These are phyloP conservation scores for Virgularia gustaviana DNA, from an alignment of 92 coral and sea anemone genomes.

Conservation along the genomic window DNA sequence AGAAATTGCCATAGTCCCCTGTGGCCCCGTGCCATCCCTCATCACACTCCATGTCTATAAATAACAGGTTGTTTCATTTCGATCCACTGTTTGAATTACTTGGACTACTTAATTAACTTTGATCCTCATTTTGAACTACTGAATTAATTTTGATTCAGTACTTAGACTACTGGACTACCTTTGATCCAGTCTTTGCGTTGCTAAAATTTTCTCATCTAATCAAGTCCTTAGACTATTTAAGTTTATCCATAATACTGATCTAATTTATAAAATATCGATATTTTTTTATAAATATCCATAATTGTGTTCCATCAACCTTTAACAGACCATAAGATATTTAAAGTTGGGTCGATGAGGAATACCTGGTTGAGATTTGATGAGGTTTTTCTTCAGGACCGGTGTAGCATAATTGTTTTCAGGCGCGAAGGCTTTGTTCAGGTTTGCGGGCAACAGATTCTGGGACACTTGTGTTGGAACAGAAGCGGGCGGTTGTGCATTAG, in stretches of 20 bases:
- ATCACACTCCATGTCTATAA: constrained; percentile 81
- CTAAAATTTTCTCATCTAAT: too few species aligned
- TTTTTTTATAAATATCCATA: too few species aligned
- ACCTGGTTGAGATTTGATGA: constrained; percentile 60
- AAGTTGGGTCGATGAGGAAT: background rate
- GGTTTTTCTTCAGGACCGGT: constrained; percentile 47
- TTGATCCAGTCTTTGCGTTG: too few species aligned
- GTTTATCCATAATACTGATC: background rate
- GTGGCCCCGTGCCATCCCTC: constrained; percentile 93
- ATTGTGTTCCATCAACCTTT: too few species aligned
- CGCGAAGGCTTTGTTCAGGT: background rate
- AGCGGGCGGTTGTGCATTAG: background rate
- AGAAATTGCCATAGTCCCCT: constrained; percentile 95
- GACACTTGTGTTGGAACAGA: background rate
- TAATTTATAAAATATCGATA: too few species aligned
- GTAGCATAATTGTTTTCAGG: constrained; percentile 29
- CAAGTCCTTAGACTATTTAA: too few species aligned
- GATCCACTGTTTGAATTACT: background rate
- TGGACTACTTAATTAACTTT: background rate
- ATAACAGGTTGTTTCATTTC: background rate
- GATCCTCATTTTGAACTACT: background rate
- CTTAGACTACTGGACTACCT: too few species aligned
- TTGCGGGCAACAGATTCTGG: constrained; percentile 20
- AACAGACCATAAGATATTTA: background rate
- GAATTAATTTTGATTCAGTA: too few species aligned